phyloP scores from a whole-genome alignment of 2,888 invertebrate genomes.

The Tetanocera ferruginea region DNA sequence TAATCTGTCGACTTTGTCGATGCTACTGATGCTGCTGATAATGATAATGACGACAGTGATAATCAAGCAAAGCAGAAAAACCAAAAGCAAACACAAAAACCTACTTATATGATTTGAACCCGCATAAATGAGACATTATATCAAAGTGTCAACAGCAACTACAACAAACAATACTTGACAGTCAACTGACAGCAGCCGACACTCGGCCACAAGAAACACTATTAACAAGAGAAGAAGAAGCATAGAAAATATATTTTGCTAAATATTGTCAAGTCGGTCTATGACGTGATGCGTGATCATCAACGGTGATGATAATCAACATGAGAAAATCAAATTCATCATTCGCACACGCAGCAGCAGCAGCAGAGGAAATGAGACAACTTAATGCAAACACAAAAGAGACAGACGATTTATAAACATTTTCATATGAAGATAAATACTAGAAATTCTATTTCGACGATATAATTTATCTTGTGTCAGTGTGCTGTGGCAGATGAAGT shows the following conservation, averaged over 20 bases:
- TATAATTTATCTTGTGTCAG: slow-evolving; percentile 29
- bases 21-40: slow-evolving; percentile 21
- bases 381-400: not conserved
- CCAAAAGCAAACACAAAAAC: not conserved
- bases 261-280: too few relatives aligned
- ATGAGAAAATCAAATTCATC: slow-evolving; percentile 33
- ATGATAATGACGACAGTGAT: not conserved
- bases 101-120: not conserved
- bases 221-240: not conserved
- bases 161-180: slow-evolving; percentile 16
- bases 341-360: not conserved
- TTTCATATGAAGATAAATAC: slow-evolving; percentile 20
- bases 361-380: not conserved
- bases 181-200: slow-evolving; percentile 7
- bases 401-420: slow-evolving; percentile 7
- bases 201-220: not conserved
- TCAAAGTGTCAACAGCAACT: slow-evolving; percentile 19
- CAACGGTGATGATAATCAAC: slow-evolving; percentile 12
- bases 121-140: slow-evolving; percentile 18
- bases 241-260: not conserved
- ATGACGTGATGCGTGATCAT: slow-evolving; percentile 15
- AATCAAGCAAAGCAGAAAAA: slow-evolving; percentile 7
- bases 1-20: slow-evolving; percentile 33
- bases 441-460: slow-evolving; percentile 22
- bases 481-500: not conserved